Percentiles rank a stretch among this genome's conserved stretches.
phyloP scores from a whole-genome alignment of 2,888 invertebrate species.

The Drosophila limbata region DNA sequence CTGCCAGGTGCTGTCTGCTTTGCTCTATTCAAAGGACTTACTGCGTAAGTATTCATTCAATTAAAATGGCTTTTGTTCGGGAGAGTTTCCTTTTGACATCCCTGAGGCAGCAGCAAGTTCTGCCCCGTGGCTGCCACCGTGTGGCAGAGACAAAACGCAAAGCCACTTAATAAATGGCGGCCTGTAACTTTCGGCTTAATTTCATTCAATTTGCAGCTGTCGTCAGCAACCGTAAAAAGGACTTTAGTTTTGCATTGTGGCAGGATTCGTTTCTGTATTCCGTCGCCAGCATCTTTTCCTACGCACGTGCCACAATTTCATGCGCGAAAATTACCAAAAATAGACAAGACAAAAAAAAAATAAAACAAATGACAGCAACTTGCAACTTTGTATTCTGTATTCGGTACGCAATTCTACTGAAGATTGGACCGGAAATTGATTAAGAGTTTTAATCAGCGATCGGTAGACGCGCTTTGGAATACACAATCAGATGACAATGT shows the following conservation, averaged over 20 bases:
- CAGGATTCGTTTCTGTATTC: slow-evolving; percentile 1
- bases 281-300: not conserved
- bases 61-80: slow-evolving; percentile 59
- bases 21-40: slow-evolving; percentile 35
- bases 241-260: slow-evolving; percentile 71
- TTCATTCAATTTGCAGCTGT: slow-evolving; percentile 78
- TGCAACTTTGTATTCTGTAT: slow-evolving; percentile 27
- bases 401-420: not conserved
- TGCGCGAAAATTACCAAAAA: slow-evolving; percentile 36
- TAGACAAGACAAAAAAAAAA: slow-evolving; percentile 16
- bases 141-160: slow-evolving; percentile 19
- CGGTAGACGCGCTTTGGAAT: slow-evolving; percentile 47
- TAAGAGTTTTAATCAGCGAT: slow-evolving; percentile 68
- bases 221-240: slow-evolving; percentile 77
- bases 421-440: slow-evolving; percentile 73
- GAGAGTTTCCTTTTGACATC: slow-evolving; percentile 14
- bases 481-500: slow-evolving; percentile 54
- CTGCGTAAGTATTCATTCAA: slow-evolving; percentile 59
- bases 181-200: slow-evolving; percentile 67
- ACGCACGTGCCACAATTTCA: slow-evolving; percentile 34
- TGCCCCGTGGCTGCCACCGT: slow-evolving; percentile 2
- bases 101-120: slow-evolving; percentile 7
- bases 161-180: slow-evolving; percentile 73
- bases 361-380: slow-evolving; percentile 2
- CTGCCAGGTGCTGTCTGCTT: slow-evolving; percentile 46